Conservation (phyloP, 2,888 invertebrate genomes). For the Leptopilina drosophilae region DNA sequence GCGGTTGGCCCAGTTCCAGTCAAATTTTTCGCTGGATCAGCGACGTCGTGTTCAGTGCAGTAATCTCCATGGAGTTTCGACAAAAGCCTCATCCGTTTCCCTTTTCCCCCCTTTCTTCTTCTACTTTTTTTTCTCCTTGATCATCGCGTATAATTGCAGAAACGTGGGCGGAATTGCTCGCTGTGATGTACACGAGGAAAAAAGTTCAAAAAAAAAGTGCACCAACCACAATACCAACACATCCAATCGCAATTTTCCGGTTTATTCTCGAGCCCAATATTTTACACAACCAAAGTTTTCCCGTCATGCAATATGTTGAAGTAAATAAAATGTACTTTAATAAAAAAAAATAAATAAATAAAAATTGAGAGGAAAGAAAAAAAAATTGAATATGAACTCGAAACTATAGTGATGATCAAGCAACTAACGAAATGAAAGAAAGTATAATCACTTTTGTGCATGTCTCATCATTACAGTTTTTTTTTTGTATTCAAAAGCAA, state of each 20-base stretch:
- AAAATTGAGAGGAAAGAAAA: no score
- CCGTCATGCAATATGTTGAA: conserved; percentile 15
- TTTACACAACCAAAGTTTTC: conserved; percentile 11
- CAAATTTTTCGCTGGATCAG: conserved; percentile 51
- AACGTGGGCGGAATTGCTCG: conserved; percentile 48
- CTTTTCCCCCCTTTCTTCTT: conserved; percentile 5
- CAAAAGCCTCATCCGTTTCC: conserved; percentile 45
- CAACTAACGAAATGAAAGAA: no score
- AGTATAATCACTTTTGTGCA: no score
- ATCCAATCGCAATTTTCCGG: conserved; percentile 36
- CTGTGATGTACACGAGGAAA: conserved; percentile 45
- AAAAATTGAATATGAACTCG: no score
- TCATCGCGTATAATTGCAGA: conserved; percentile 47
- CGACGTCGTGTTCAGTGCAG: conserved; percentile 50
- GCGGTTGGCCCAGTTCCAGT: conserved; percentile 54
- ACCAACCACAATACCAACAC: conserved; percentile 34
- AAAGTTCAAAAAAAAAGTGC: conserved; percentile 1
- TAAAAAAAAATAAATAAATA: no score
- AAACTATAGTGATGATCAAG: no score
- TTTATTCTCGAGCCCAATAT: conserved; percentile 19
- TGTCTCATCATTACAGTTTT: no score
- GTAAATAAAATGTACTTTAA: conserved; percentile 17
- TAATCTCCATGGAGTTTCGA: conserved; percentile 52
- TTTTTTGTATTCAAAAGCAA: no score
- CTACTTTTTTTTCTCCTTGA: conserved; percentile 39